Base-by-base conservation (phyloP, 2,113 vertebrate genomes). In the Craseonycteris thonglongyai region DNA sequence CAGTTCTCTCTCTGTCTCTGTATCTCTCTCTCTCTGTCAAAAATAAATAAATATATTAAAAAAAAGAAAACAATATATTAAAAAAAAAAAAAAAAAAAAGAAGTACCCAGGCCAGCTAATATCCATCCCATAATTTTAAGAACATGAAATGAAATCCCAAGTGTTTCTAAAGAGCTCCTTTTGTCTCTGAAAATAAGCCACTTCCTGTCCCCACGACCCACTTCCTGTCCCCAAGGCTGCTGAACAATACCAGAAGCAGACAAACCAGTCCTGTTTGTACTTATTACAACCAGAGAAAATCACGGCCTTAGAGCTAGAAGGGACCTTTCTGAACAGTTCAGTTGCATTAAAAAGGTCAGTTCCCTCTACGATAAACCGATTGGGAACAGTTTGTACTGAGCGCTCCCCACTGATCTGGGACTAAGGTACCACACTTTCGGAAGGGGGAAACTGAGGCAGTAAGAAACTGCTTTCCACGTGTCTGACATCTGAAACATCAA, bases 121-220 rank as follows among this genome's bases (percentile, higher is more conserved):
- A 30, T 21, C 45, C 51, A 58, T 12, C 38, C 6, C 49, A 5
- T 15, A 35, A 91, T 87, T 85, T 91, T 28, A 72, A 92, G 56
- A 92, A 28, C 65, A 33, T 12, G 68, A 30, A 51, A 58, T 24
- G 61, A 80, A 88, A 80, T 74, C 75, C 58, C 5, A 10, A 58
- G 47, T 65, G 72, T 76, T 95, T 82, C 63, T 76, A 47, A 86
- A 83, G 0, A 42, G 58, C 51, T 91, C 78, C n/a, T 89, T 83
- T 35, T 63, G 75, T 75, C 79, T 91, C 83, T 56, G 47, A 83
- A 47, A 75, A 28, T 18, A 71, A 79, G 82, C 92, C 59, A 90
- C 93, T 95, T 97, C 96, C 93, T 93, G 92, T 33, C 79, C 86
- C 51, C 51, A 96, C 15, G 90, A 88, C 65, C 88, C 90, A 96